Evolutionary conservation across 2,797 vertebrate species (phyloP), one percentile per base, ranked within the genome.

Genomic region (Lates japonicus): DNA sequence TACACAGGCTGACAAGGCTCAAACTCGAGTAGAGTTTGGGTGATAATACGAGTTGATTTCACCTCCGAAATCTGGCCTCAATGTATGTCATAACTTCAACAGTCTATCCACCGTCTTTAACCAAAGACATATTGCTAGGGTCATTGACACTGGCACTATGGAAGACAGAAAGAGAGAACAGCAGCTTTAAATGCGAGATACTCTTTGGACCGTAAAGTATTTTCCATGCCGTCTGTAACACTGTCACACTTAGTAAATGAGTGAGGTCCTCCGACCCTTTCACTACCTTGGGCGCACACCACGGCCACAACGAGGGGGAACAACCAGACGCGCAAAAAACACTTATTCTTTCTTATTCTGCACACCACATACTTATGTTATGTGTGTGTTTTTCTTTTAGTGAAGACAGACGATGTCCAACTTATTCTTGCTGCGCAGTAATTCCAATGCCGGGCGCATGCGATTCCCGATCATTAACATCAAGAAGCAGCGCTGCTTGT

Each of bases 21-120:
- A 71, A 80, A 81, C 66, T 86, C 44, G 55, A 76, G 63, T 57
- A 81, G 60, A 87, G 65, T 88, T 29, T 87, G 78, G 41, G 68
- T 70, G 78, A 79, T 20, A 74, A 94, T 88, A 91, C 42, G 85
- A 93, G 82, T 81, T 88, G 57, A 94, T 95, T 98, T 98, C n/a
- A 99, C 98, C 98, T 99, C 98, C 98, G 90, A 99, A 99, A 97
- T 99, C 98, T 93, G 98, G 98, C 96, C 98, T 98, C 96, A 99
- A 87, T 88, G 97, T 95, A 99, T 99, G 96, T 99, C 98, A 95
- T 99, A 99, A 92, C 98, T 99, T 98, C 95, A 99, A 94, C 90
- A 99, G 97, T 88, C 97, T 96, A 92, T 99, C 98, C 96, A 99
- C 98, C 60, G 98, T 99, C 93, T 95, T 99, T 99, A 72, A 99